Percentiles rank a stretch among this genome's conserved stretches.
Evolutionary conservation across 1,140 invertebrate species (phyloP).

Genomic region (Nymphalis io): DNA sequence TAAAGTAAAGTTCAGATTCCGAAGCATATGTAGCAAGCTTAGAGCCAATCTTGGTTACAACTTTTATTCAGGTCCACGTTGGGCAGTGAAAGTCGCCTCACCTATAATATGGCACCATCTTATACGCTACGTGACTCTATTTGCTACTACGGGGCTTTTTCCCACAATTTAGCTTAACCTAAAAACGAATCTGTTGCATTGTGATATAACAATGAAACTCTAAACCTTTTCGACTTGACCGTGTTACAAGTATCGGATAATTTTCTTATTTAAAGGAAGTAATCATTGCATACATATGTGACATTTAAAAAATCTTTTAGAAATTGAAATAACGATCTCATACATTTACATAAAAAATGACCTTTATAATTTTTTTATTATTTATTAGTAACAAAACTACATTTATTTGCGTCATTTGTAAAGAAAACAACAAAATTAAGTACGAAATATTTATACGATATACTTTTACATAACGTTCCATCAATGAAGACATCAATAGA

Average conservation of each 20-base stretch:
- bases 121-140: slow-evolving; percentile 71
- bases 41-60: slow-evolving; percentile 21
- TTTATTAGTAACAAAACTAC: too few relatives aligned
- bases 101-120: slow-evolving; percentile 56
- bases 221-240: slow-evolving; percentile 24
- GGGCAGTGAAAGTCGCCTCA: slow-evolving; percentile 50
- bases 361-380: too few relatives aligned
- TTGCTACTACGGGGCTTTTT: slow-evolving; percentile 51
- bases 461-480: too few relatives aligned
- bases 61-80: slow-evolving; percentile 52
- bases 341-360: too few relatives aligned
- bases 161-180: slow-evolving; percentile 57
- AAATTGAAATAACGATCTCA: too few relatives aligned
- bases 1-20: not conserved
- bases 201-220: slow-evolving; percentile 50
- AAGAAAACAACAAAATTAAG: too few relatives aligned
- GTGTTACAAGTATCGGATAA: slow-evolving; percentile 14
- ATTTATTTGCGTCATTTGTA: too few relatives aligned
- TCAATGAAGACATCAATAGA: too few relatives aligned
- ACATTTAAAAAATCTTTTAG: not conserved
- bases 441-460: too few relatives aligned
- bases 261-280: slow-evolving; percentile 2
- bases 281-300: not conserved
- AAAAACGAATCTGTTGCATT: slow-evolving; percentile 60
- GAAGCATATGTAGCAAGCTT: slow-evolving; percentile 18